These are phyloP conservation scores for Platyscapa corneri DNA, from an alignment of 1,140 invertebrate genomes.

Conservation along the genomic window DNA sequence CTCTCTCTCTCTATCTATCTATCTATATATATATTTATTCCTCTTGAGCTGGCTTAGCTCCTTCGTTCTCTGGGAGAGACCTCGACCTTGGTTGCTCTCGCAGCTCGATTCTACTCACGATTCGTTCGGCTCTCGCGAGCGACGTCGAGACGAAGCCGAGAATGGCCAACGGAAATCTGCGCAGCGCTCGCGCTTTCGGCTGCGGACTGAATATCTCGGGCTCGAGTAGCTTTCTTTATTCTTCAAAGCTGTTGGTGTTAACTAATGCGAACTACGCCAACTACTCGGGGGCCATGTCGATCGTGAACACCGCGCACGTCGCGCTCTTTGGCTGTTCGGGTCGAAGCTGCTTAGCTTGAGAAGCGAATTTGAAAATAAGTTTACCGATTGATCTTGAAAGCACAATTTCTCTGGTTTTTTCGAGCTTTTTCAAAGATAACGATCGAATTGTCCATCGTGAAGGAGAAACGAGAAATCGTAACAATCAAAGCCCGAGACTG, in stretches of 20 bases:
- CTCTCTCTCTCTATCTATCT: conserved; percentile 36
- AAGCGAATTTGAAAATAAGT: too few species aligned
- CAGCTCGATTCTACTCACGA: conserved; percentile 22
- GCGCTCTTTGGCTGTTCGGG: too few species aligned
- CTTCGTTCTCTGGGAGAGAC: conserved; percentile 38
- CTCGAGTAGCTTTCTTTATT: neutral
- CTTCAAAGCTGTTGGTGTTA: too few species aligned
- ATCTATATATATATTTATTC: neutral
- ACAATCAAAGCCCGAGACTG: neutral
- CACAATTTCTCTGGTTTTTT: too few species aligned
- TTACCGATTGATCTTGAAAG: too few species aligned
- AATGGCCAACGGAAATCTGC: conserved; percentile 18
- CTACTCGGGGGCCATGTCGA: too few species aligned
- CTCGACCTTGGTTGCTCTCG: conserved; percentile 57
- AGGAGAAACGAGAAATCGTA: neutral
- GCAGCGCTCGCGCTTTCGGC: neutral
- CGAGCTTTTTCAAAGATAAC: too few species aligned
- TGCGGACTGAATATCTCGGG: neutral
- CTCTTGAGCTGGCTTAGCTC: conserved; percentile 3
- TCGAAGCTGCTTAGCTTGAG: too few species aligned
- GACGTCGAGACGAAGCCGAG: neutral
- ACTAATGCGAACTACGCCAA: too few species aligned
- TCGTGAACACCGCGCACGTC: too few species aligned
- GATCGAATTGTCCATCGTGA: too few species aligned
- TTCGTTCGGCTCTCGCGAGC: conserved; percentile 20